phyloP scores from a whole-genome alignment of 1,140 invertebrate genomes.

The Leptinotarsa lineolata region DNA sequence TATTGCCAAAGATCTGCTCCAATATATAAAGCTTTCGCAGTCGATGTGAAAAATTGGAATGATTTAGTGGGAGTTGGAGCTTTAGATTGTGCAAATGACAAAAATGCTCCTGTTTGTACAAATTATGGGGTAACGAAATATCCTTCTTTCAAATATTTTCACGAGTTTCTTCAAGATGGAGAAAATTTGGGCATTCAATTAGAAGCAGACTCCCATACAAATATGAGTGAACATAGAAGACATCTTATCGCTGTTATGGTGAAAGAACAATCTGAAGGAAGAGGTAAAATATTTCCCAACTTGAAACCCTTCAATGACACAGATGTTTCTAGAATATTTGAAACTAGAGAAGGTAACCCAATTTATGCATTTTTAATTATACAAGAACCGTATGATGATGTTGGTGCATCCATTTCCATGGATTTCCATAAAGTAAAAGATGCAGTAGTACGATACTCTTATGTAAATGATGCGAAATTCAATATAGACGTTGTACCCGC shows the following conservation, averaged over 20 bases:
- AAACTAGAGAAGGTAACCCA: conserved; percentile 53
- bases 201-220: conserved; percentile 42
- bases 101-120: conserved; percentile 77
- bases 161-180: conserved; percentile 63
- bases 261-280: conserved; percentile 64
- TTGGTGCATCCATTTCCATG: conserved; percentile 65
- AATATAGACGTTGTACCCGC: conserved; percentile 7
- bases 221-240: conserved; percentile 60
- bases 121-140: conserved; percentile 84
- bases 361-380: conserved; percentile 64
- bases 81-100: conserved; percentile 75
- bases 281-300: conserved; percentile 60
- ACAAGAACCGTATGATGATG: conserved; percentile 61
- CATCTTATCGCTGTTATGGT: conserved; percentile 64
- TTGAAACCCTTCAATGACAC: conserved; percentile 63
- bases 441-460: conserved; percentile 4
- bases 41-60: conserved; percentile 62
- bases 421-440: conserved; percentile 56
- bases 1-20: conserved; percentile 82
- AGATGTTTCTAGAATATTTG: conserved; percentile 53
- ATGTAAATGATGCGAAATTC: conserved; percentile 16
- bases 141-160: conserved; percentile 78
- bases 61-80: conserved; percentile 59
- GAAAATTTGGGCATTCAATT: conserved; percentile 62
- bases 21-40: conserved; percentile 72